phyloP scores from a whole-genome alignment of 2,797 vertebrate species.

The Scarus forsteni region DNA sequence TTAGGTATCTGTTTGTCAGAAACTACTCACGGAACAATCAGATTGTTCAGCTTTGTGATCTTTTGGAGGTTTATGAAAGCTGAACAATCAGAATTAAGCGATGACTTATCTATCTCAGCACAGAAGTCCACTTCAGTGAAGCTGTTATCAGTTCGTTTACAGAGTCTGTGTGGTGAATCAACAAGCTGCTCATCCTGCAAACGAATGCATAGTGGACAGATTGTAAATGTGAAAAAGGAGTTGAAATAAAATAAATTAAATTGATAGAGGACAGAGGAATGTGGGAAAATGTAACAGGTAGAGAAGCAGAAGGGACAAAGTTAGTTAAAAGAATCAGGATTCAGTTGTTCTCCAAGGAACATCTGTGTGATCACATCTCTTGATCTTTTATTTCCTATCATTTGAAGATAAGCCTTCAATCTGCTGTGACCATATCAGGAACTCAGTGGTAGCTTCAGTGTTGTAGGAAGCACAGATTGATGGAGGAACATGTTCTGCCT shows the following conservation, averaged over 20 bases:
- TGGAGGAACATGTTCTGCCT: conserved; percentile 1
- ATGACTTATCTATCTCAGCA: conserved; percentile 46
- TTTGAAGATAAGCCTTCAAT: conserved; percentile 21
- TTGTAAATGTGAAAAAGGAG: conserved; percentile 8
- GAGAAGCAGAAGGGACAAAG: neutral
- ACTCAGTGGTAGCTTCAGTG: conserved; percentile 27
- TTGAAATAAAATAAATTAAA: neutral
- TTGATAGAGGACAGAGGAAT: neutral
- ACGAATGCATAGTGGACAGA: neutral
- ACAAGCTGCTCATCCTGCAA: conserved; percentile 38
- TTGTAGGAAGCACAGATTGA: neutral
- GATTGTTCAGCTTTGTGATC: conserved; percentile 65
- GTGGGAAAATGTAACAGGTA: neutral
- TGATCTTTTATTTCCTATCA: neutral
- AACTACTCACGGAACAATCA: conserved; percentile 28
- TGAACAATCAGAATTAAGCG: conserved; percentile 64
- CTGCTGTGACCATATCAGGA: conserved; percentile 24
- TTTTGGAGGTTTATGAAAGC: conserved; percentile 53
- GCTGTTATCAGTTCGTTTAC: conserved; percentile 42
- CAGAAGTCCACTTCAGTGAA: conserved; percentile 34
- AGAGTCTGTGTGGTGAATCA: conserved; percentile 57
- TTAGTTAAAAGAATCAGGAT: conserved; percentile 9
- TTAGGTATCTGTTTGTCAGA: conserved; percentile 39
- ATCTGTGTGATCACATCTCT: no score
- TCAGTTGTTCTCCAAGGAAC: conserved; percentile 9